Base-by-base conservation (phyloP, 1,140 invertebrate genomes). In the Drosophila watanabei region DNA sequence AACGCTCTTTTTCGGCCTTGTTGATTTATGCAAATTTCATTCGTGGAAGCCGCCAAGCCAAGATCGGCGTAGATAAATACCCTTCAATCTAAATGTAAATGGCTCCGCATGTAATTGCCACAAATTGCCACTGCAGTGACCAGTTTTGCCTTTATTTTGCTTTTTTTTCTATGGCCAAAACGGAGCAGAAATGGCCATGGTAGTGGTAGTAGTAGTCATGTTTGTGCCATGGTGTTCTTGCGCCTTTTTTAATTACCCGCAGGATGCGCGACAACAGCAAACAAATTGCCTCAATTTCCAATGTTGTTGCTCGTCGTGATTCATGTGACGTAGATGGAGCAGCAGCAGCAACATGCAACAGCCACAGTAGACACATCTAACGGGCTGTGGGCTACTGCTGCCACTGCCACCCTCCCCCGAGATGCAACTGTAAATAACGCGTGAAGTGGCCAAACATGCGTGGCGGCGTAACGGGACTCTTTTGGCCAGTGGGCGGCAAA, bases 11-110 rank as follows among this genome's bases (percentile, higher is more conserved):
- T 76, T 76, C 33, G 68, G 64, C 33, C 54, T 33, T 76, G 57
- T 78, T 78, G 57, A 79, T 78, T 78, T 78, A 79, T 79, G 75
- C 64, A 79, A 79, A 79, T 78, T 78, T 61, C 32, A 69, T 77
- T 78, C 64, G 54, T 60, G 73, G 33, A 49, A 24, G 52, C 35
- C 54, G 54, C 54, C 54, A 56, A 58, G 30, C 61, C 57, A 71
- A 71, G 68, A 71, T 71, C 68, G 68, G 64, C 39, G 65, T 69
- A 91, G 86, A 90, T 90, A 90, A 90, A 91, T 91, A 91, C 87
- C 87, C 87, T 91, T 91, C 87, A 91, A 91, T 91, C 87, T 91
- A 91, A 91, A 91, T 91, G 87, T 91, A 91, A 91, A 91, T 91
- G 87, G 87, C 82, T 91, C 87, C 87, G 87, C 87, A 91, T 90